phyloP scores from a whole-genome alignment of 2,888 invertebrate species.

The Epirrhoe alternata region DNA sequence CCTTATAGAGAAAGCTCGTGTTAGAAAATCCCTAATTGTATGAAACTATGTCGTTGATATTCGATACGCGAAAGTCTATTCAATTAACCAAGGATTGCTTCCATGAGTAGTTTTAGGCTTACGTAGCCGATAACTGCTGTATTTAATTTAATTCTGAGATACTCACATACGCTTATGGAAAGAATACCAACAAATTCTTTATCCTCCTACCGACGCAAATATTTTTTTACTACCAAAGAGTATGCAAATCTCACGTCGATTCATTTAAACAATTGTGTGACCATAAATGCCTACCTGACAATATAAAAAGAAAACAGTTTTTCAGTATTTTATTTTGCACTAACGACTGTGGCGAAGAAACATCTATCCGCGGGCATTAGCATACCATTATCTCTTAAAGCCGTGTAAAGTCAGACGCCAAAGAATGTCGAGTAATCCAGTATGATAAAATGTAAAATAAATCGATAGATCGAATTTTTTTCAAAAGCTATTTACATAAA shows the following conservation, averaged over 20 bases:
- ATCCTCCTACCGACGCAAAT: conserved; percentile 12
- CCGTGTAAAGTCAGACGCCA: conserved; percentile 60
- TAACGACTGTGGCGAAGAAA: conserved; percentile 52
- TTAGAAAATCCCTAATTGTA: conserved; percentile 79
- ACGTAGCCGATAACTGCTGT: conserved; percentile 41
- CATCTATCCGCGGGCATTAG: conserved; percentile 63
- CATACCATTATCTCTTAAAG: conserved; percentile 69
- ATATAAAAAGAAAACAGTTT: conserved; percentile 43
- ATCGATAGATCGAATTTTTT: conserved; percentile 49
- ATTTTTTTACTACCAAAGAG: conserved; percentile 12
- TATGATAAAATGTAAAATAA: conserved; percentile 61
- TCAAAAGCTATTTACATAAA: conserved; percentile 53
- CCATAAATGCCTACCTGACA: conserved; percentile 18
- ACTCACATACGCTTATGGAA: conserved; percentile 15
- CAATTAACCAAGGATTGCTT: conserved; percentile 63
- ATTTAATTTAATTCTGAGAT: conserved; percentile 23
- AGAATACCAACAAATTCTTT: conserved; percentile 20
- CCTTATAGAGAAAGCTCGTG: conserved; percentile 70
- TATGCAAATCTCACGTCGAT: conserved; percentile 17
- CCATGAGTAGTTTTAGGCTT: conserved; percentile 47
- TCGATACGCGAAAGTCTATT: conserved; percentile 64
- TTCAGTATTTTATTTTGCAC: conserved; percentile 52
- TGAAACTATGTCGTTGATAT: conserved; percentile 74
- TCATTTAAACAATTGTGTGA: conserved; percentile 16
- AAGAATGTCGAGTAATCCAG: conserved; percentile 64